phyloP scores from a whole-genome alignment of 2,888 invertebrate species.

The Steinernema scapterisci region DNA sequence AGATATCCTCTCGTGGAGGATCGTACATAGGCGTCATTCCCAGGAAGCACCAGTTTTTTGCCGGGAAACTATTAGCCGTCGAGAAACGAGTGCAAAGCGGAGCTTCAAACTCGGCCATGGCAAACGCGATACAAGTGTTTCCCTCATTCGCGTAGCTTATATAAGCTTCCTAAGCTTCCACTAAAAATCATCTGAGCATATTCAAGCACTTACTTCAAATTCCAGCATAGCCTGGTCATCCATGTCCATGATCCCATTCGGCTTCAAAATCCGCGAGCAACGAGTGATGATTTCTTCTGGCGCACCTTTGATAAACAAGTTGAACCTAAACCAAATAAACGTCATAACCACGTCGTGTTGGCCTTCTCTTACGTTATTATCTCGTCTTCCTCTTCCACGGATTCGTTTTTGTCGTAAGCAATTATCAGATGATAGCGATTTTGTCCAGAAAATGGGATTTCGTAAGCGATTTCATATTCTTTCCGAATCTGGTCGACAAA shows the following conservation, averaged over 20 bases:
- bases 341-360: not conserved
- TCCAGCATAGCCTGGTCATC: conserved; percentile 29
- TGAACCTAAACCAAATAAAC: conserved; percentile 19
- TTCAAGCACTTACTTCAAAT: conserved; percentile 31
- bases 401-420: conserved; percentile 31
- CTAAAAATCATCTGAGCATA: not conserved
- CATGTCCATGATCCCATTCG: conserved; percentile 30
- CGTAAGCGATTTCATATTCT: conserved; percentile 37
- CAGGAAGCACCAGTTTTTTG: conserved; percentile 45
- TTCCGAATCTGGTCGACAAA: conserved; percentile 25
- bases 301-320: conserved; percentile 43
- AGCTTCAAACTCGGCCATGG: conserved; percentile 45
- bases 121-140: conserved; percentile 48
- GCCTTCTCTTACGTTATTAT: conserved; percentile 20
- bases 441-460: conserved; percentile 35
- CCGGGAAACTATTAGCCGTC: conserved; percentile 36
- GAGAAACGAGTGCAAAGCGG: conserved; percentile 20
- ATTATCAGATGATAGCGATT: conserved; percentile 38
- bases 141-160: conserved; percentile 41
- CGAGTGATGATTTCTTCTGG: conserved; percentile 39
- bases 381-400: conserved; percentile 30
- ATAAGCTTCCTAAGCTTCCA: conserved; percentile 42
- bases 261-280: conserved; percentile 37
- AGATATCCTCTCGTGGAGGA: conserved; percentile 37
- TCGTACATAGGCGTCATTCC: conserved; percentile 45